phyloP scores from a whole-genome alignment of 2,113 vertebrate species.

The Ellobius talpinus region DNA sequence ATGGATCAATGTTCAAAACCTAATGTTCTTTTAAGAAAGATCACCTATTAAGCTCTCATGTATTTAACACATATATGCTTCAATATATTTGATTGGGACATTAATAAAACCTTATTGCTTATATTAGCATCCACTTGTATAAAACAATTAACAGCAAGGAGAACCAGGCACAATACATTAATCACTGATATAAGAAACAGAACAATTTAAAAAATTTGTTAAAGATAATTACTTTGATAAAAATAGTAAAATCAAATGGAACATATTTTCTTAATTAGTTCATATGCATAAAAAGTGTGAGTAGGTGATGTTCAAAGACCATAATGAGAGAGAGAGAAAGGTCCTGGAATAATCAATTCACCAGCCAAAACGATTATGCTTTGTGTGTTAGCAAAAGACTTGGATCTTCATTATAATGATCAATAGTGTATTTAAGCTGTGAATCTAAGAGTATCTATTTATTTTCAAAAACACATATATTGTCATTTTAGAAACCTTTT shows the following conservation, averaged over 20 bases:
- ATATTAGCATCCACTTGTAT: slow-evolving; percentile 81
- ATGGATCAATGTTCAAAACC: slow-evolving; percentile 84
- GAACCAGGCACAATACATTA: slow-evolving; percentile 81
- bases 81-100: slow-evolving; percentile 81
- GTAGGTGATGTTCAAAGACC: not conserved
- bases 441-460: slow-evolving; percentile 82
- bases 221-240: slow-evolving; percentile 79
- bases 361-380: slow-evolving; percentile 51
- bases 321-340: not conserved
- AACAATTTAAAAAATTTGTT: slow-evolving; percentile 78
- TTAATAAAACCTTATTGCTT: slow-evolving; percentile 83
- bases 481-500: slow-evolving; percentile 61
- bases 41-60: slow-evolving; percentile 77
- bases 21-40: slow-evolving; percentile 84
- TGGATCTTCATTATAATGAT: slow-evolving; percentile 77
- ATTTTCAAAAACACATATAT: slow-evolving; percentile 65
- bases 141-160: slow-evolving; percentile 83
- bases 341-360: not conserved
- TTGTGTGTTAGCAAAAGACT: slow-evolving; percentile 63
- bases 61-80: slow-evolving; percentile 81
- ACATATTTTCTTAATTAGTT: slow-evolving; percentile 62
- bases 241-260: slow-evolving; percentile 75
- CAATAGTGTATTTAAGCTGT: slow-evolving; percentile 77
- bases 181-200: slow-evolving; percentile 81
- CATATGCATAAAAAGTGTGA: slow-evolving; percentile 14